Conservation (phyloP, 2,797 vertebrate species). For the Channa striata region DNA sequence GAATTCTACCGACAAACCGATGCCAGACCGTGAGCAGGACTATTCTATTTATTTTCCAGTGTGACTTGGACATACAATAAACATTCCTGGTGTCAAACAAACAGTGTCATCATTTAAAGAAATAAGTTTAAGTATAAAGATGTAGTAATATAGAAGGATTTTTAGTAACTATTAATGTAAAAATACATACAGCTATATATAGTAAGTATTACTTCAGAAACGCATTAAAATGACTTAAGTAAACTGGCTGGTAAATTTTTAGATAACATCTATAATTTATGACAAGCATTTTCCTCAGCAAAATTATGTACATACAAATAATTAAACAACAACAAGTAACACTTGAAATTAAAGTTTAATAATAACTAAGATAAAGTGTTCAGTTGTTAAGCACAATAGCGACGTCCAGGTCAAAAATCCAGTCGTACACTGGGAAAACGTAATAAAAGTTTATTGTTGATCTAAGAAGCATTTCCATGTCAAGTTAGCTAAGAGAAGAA, state of each 20-base stretch:
- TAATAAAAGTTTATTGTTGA: constrained; percentile 57
- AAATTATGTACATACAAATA: no score
- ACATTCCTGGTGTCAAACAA: constrained; percentile 40
- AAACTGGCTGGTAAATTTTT: no score
- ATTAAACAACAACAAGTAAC: no score
- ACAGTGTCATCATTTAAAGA: neutral
- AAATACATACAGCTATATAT: no score
- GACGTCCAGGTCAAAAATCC: constrained; percentile 2
- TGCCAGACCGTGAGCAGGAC: neutral
- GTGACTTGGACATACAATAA: constrained; percentile 44
- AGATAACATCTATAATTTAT: no score
- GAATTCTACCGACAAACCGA: constrained; percentile 6
- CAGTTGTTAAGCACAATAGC: neutral
- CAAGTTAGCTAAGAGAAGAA: constrained; percentile 17
- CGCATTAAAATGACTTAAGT: no score
- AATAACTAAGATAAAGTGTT: neutral
- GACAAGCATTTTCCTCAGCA: no score
- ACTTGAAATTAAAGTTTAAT: neutral
- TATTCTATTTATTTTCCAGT: constrained; percentile 34
- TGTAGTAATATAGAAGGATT: no score
- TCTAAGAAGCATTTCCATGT: constrained; percentile 41
- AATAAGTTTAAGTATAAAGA: neutral
- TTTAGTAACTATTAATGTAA: no score
- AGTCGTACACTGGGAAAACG: neutral
- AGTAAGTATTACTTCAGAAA: no score